Conservation (phyloP, 2,113 vertebrate species). For the Platysternon megacephalum region DNA sequence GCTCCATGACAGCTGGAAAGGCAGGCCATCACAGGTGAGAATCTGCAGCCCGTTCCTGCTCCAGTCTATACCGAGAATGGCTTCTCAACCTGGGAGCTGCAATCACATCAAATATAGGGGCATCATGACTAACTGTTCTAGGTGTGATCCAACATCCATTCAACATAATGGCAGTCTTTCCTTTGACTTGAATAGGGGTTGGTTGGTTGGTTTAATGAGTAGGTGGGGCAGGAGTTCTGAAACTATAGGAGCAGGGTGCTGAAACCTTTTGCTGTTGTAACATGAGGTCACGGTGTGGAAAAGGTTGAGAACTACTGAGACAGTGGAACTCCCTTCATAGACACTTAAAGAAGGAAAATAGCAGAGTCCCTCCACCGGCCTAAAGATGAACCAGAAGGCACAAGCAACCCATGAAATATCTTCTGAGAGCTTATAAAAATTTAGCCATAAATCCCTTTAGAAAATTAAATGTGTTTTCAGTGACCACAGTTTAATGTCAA, state of each 20-base stretch:
- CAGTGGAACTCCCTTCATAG: not conserved
- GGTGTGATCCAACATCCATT: not conserved
- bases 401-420: not conserved
- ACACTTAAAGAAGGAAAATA: not conserved
- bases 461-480: not conserved
- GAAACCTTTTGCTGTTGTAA: not conserved
- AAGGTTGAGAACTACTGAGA: not conserved
- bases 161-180: not conserved
- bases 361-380: not conserved
- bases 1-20: not conserved
- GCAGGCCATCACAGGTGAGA: not conserved
- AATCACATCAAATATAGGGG: fast-evolving
- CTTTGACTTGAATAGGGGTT: not conserved
- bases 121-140: not conserved
- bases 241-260: not conserved
- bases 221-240: not conserved
- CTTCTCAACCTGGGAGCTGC: fast-evolving
- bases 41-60: not conserved
- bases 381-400: not conserved
- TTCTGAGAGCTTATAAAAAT: not conserved
- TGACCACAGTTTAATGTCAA: not conserved
- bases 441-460: not conserved
- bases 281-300: not conserved
- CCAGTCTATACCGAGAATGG: not conserved
- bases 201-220: not conserved